Conservation (phyloP, 2,888 invertebrate species). For the Chaetogeoica ovagalla region DNA sequence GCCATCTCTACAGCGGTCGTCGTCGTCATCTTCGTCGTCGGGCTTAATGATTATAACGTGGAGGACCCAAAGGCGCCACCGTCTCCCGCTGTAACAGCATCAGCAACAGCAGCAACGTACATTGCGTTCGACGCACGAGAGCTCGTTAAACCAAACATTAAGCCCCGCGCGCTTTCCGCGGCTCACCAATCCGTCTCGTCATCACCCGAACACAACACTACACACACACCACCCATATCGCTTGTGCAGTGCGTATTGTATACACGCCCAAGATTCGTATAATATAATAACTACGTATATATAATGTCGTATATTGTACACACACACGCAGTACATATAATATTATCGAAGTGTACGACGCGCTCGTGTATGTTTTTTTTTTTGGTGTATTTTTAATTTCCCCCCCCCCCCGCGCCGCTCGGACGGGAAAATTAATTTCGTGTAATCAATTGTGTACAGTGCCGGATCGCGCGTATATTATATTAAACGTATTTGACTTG, state of each 20-base stretch:
- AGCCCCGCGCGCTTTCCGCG: conserved; percentile 17
- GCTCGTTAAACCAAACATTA: conserved; percentile 53
- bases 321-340: too few species aligned
- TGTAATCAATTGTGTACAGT: conserved; percentile 44
- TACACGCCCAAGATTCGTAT: neutral
- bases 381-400: conserved; percentile 46
- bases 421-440: conserved; percentile 41
- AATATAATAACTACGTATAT: neutral
- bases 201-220: neutral
- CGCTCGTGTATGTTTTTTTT: too few species aligned
- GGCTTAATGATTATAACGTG: conserved; percentile 45
- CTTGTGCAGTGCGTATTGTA: neutral
- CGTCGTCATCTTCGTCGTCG: conserved; percentile 2
- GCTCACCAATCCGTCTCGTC: neutral
- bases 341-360: neutral
- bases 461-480: neutral
- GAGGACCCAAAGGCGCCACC: conserved; percentile 53
- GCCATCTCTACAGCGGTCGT: neutral
- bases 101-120: too few species aligned
- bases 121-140: conserved; percentile 5
- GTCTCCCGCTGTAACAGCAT: too few species aligned
- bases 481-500: neutral
- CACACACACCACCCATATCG: conserved; percentile 10
- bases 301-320: neutral
- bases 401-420: neutral